Evolutionary conservation across 2,797 vertebrate genomes (phyloP).

Genomic region (Nyctalus aviator): DNA sequence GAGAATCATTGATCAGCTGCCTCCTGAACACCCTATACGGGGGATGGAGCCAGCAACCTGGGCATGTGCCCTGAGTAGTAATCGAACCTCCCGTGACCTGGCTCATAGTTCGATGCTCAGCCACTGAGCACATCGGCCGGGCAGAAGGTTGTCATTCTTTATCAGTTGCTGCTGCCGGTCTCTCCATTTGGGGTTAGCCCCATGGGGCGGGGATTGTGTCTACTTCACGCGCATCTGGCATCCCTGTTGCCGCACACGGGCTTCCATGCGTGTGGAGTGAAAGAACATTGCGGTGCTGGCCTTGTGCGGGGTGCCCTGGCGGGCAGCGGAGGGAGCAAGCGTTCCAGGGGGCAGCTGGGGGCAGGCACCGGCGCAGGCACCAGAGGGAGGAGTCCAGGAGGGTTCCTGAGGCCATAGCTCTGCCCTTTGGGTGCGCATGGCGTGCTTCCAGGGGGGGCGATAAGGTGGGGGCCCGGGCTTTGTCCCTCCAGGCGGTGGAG

Average conservation of each 20-base stretch:
- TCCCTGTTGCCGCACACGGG: accelerated
- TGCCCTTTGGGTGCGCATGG: accelerated
- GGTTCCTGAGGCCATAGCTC: neutral
- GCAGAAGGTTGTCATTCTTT: neutral
- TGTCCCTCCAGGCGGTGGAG: neutral
- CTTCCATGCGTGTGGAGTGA: neutral
- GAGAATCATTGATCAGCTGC: too few relatives aligned
- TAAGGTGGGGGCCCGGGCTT: neutral
- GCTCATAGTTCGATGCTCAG: too few relatives aligned
- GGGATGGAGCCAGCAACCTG: too few relatives aligned
- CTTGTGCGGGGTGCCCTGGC: neutral
- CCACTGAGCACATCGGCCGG: too few relatives aligned
- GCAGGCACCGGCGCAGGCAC: neutral
- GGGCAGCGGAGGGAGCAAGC: accelerated
- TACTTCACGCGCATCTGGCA: too few relatives aligned
- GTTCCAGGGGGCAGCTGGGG: neutral
- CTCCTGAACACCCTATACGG: too few relatives aligned
- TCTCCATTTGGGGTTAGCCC: neutral
- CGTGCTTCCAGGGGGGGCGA: accelerated
- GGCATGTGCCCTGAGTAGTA: too few relatives aligned
- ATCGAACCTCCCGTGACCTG: too few relatives aligned
- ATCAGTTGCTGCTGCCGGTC: neutral
- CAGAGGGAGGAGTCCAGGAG: neutral
- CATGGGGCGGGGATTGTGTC: neutral
- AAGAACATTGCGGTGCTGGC: accelerated